Evolutionary conservation across 2,888 invertebrate species (phyloP).

Genomic region (Aleiodes testaceus): DNA sequence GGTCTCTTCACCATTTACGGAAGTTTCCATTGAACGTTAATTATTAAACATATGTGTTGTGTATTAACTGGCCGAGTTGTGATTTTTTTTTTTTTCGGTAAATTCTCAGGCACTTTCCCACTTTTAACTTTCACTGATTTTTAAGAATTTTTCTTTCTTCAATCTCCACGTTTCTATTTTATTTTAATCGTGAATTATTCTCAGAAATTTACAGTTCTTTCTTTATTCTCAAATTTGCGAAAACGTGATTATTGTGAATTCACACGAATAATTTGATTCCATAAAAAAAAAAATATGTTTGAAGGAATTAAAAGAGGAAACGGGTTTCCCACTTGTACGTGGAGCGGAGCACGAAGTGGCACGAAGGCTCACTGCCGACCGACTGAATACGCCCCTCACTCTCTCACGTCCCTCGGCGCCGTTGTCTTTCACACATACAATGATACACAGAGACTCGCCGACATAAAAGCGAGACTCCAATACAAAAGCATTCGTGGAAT

Average conservation of each 20-base stretch:
- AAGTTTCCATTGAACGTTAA: neutral
- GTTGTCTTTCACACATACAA: constrained; percentile 50
- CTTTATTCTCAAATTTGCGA: neutral
- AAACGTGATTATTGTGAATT: neutral
- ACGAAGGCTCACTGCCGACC: constrained; percentile 59
- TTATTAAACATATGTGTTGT: neutral
- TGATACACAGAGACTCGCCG: neutral
- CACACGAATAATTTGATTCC: neutral
- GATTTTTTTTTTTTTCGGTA: neutral
- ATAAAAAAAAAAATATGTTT: constrained; percentile 6
- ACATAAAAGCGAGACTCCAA: constrained; percentile 10
- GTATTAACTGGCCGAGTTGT: neutral
- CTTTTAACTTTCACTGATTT: constrained; percentile 21
- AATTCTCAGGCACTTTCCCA: constrained; percentile 24
- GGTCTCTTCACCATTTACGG: neutral
- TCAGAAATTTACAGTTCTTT: neutral
- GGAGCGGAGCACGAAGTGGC: constrained; percentile 44
- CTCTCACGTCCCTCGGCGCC: constrained; percentile 19
- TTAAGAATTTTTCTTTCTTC: neutral
- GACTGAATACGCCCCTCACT: constrained; percentile 50
- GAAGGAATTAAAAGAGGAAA: constrained; percentile 9
- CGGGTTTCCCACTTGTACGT: neutral
- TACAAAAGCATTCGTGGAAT: constrained; percentile 46
- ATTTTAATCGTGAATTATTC: neutral
- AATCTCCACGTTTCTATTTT: neutral